These are phyloP conservation scores for Drosophila parthenogenetica DNA, from an alignment of 2,888 invertebrate species.

Conservation along the genomic window DNA sequence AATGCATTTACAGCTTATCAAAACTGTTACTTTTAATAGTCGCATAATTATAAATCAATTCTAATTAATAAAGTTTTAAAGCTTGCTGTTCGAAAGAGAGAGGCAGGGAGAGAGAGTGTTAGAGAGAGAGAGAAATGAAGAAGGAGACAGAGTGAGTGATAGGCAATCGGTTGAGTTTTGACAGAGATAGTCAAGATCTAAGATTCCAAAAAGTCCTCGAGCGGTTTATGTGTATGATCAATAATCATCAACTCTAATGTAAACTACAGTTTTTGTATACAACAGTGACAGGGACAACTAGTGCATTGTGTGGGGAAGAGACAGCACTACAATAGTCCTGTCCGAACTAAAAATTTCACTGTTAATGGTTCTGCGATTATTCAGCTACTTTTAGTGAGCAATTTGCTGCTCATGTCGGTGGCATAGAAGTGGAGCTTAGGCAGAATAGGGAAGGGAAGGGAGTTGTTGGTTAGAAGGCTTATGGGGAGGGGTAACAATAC, in stretches of 20 bases:
- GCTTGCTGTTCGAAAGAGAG: neutral
- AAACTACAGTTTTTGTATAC: neutral
- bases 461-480: slow-evolving; percentile 56
- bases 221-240: too few species aligned
- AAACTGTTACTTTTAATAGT: slow-evolving; percentile 4
- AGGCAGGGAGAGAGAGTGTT: neutral
- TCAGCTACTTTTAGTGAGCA: slow-evolving; percentile 62
- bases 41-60: slow-evolving; percentile 4
- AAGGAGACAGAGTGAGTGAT: too few species aligned
- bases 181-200: too few species aligned
- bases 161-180: too few species aligned
- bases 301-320: neutral
- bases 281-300: neutral
- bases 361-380: slow-evolving; percentile 59
- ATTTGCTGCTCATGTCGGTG: slow-evolving; percentile 41
- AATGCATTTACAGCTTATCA: slow-evolving; percentile 6
- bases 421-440: slow-evolving; percentile 16
- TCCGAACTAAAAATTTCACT: slow-evolving; percentile 54
- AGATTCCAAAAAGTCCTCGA: too few species aligned
- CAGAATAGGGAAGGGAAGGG: neutral
- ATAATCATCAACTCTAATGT: too few species aligned
- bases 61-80: neutral
- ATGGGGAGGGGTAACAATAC: slow-evolving; percentile 27
- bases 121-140: too few species aligned
- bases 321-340: slow-evolving; percentile 43